These are phyloP conservation scores for Callocephalon fimbriatum DNA, from an alignment of 2,113 vertebrate species.

Conservation along the genomic window DNA sequence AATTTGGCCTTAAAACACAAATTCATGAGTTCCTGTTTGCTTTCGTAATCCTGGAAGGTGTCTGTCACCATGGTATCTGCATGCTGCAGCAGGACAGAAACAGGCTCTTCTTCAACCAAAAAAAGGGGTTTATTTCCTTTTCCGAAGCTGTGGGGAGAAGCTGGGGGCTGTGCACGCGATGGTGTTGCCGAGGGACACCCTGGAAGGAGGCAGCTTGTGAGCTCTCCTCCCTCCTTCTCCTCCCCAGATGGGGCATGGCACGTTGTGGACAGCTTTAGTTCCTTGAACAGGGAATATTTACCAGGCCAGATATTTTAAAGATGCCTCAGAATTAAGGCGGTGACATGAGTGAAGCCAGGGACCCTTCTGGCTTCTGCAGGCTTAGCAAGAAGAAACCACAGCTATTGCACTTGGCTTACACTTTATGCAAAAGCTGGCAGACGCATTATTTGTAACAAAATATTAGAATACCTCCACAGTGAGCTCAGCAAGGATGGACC, in stretches of 20 bases:
- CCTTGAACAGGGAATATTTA: not conserved
- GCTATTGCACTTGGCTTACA: not conserved
- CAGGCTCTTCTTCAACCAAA: not conserved
- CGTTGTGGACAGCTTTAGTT: not conserved
- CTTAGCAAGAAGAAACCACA: not conserved
- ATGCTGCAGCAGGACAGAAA: not conserved
- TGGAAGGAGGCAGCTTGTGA: not conserved
- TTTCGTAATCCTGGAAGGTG: not conserved
- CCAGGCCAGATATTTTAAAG: not conserved
- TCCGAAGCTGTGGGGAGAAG: not conserved
- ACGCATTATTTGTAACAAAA: not conserved
- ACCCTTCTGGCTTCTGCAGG: not conserved
- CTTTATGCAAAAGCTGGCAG: not conserved
- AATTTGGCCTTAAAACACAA: not conserved
- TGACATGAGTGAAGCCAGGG: not conserved
- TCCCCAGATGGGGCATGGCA: not conserved
- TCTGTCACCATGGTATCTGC: conserved; percentile 37
- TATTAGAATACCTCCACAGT: not conserved
- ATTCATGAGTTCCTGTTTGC: not conserved
- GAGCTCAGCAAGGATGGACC: not conserved
- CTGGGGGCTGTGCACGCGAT: not conserved
- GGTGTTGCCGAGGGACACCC: not conserved
- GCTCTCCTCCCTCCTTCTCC: not conserved
- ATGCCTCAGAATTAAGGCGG: not conserved
- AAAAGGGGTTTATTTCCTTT: not conserved